Conservation (phyloP, 2,797 vertebrate genomes). For the Cossypha heuglini region DNA sequence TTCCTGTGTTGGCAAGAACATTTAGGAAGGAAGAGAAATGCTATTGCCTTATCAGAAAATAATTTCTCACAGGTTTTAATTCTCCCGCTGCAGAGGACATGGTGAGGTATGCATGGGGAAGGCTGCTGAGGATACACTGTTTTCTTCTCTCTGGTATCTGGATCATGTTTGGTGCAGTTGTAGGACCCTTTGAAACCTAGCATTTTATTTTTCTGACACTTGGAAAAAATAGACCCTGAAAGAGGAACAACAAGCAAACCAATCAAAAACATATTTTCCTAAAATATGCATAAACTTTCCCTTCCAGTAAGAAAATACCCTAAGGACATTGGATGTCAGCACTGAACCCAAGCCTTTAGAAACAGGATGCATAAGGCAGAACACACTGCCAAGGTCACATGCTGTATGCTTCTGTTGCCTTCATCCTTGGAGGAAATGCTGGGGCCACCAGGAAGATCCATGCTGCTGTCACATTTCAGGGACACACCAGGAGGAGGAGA, state of each 20-base stretch:
- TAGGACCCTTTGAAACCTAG: neutral
- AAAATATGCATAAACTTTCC: conserved; percentile 43
- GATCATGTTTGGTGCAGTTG: neutral
- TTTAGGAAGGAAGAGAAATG: neutral
- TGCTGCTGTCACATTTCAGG: neutral
- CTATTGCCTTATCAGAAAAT: neutral
- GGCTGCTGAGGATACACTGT: neutral
- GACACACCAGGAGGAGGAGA: neutral
- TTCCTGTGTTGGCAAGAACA: neutral
- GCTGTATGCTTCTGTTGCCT: neutral
- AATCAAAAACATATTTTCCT: conserved; percentile 37
- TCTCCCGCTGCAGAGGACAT: neutral
- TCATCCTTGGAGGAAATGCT: neutral
- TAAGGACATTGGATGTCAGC: neutral
- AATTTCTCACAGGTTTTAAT: neutral
- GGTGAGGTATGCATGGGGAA: neutral
- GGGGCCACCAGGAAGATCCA: neutral
- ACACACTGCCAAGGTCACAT: neutral
- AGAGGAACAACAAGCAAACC: conserved; percentile 4
- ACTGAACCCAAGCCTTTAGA: neutral
- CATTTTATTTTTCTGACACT: conserved; percentile 10
- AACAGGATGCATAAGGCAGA: neutral
- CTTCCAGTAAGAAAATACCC: conserved; percentile 56
- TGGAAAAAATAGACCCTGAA: conserved; percentile 18
- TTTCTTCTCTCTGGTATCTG: neutral